Percentiles rank a stretch among this genome's conserved stretches.
phyloP scores from a whole-genome alignment of 2,797 vertebrate genomes.

The Hemitrygon akajei region DNA sequence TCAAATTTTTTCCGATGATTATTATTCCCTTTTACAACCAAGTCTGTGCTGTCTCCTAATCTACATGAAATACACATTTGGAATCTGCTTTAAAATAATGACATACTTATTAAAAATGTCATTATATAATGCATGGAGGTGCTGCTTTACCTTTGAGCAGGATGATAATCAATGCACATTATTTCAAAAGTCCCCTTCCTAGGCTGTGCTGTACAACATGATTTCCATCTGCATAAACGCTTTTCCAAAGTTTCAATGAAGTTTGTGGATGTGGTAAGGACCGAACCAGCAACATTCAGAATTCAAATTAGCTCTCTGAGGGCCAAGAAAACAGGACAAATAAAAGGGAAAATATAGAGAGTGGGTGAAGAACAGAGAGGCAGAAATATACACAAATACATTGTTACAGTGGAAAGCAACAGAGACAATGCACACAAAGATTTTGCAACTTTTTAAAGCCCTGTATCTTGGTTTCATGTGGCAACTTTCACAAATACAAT shows the following conservation, averaged over 20 bases:
- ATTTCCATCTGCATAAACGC: neutral
- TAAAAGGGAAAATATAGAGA: neutral
- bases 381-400: neutral
- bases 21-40: neutral
- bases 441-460: neutral
- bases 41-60: neutral
- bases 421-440: no score
- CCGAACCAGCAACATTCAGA: neutral
- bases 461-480: no score
- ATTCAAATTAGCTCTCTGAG: neutral
- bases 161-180: neutral
- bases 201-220: neutral
- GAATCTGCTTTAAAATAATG: neutral
- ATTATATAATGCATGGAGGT: neutral
- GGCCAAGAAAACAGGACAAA: neutral
- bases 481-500: no score
- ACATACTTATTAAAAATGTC: neutral
- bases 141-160: neutral
- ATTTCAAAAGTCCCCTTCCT: neutral
- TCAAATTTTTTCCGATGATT: neutral
- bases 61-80: neutral
- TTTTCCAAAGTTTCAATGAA: neutral
- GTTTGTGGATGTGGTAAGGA: neutral
- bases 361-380: neutral
- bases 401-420: neutral